A percentile compares a stretch with the other conserved stretches of the same genome.
Conservation (phyloP, 2,888 invertebrate species). For the Leptopterna dolabrata region DNA sequence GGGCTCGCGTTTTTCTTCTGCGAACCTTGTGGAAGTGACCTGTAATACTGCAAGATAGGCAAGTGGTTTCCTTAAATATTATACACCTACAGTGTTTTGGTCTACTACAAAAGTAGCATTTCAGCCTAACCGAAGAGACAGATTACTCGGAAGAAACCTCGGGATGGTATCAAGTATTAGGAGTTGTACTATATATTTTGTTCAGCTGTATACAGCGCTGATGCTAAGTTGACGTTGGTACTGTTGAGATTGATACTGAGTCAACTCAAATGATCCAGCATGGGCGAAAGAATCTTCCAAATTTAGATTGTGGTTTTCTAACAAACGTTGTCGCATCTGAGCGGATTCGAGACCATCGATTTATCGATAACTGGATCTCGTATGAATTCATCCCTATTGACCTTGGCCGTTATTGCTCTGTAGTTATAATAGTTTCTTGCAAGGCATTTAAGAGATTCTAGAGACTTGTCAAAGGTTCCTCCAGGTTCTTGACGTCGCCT, state of each 20-base stretch:
- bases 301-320: background rate
- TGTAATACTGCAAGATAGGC: background rate
- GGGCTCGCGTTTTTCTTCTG: too few relatives aligned
- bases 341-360: background rate
- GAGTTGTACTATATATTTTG: background rate
- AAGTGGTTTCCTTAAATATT: background rate
- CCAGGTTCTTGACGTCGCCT: background rate
- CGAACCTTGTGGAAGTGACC: background rate
- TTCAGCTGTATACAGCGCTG: background rate
- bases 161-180: background rate
- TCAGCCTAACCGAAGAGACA: background rate
- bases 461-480: background rate
- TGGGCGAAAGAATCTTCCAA: background rate
- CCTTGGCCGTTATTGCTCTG: background rate
- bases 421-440: background rate
- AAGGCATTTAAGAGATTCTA: background rate
- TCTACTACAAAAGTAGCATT: background rate
- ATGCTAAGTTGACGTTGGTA: background rate
- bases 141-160: background rate
- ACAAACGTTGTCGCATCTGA: background rate
- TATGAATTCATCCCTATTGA: too few relatives aligned
- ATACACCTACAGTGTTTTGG: background rate
- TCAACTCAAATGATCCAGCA: background rate
- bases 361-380: background rate
- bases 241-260: background rate